A percentile compares a stretch with the other conserved stretches of the same genome.
These are phyloP conservation scores for Palythoa grandiflora DNA, from an alignment of 92 coral and sea anemone species.

Conservation along the genomic window DNA sequence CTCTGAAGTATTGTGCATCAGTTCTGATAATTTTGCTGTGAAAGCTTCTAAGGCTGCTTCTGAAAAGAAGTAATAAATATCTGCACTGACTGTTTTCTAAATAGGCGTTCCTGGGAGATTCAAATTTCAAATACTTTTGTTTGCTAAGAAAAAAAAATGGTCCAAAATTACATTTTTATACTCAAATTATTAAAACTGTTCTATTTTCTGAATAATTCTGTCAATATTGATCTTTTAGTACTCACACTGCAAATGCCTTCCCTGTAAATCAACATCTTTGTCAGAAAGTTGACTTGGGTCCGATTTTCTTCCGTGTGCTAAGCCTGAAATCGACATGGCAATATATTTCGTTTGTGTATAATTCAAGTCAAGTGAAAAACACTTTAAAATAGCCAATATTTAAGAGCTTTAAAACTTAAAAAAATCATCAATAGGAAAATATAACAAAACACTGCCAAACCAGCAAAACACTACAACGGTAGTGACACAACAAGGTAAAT, in stretches of 20 bases:
- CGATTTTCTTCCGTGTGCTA: conserved; percentile 70
- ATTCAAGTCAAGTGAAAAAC: background rate
- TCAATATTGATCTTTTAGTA: background rate
- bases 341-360: background rate
- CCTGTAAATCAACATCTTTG: conserved; percentile 55
- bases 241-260: conserved; percentile 78
- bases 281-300: conserved; percentile 77
- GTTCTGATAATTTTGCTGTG: background rate
- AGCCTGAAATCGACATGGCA: conserved; percentile 58
- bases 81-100: background rate
- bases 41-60: background rate
- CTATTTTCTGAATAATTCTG: background rate
- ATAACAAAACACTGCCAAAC: background rate
- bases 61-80: background rate
- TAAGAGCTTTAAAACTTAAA: background rate
- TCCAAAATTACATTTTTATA: too few species aligned
- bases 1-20: background rate
- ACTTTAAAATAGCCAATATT: background rate
- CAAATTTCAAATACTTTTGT: too few species aligned
- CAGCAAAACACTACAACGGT: background rate
- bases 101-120: too few species aligned
- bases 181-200: background rate
- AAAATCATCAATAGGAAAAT: background rate
- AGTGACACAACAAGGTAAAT: too few species aligned
- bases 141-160: too few species aligned